A percentile compares a stretch with the other conserved stretches of the same genome.
These are phyloP conservation scores for Synaphobranchus kaupii DNA, from an alignment of 2,797 vertebrate species.

Conservation along the genomic window DNA sequence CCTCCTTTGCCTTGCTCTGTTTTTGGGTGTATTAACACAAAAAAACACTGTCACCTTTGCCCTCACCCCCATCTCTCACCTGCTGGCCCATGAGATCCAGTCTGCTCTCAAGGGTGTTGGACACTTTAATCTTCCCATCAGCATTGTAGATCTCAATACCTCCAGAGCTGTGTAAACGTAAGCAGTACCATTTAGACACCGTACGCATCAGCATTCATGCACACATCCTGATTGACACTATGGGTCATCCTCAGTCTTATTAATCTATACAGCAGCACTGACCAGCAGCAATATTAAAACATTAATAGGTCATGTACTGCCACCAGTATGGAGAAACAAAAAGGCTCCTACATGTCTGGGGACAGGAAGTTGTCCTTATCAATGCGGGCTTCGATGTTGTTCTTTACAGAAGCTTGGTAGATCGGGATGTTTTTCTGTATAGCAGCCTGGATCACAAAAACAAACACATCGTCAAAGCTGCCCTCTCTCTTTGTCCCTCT, in stretches of 20 bases:
- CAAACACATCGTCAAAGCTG: neutral
- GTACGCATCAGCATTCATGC: neutral
- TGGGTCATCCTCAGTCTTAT: neutral
- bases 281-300: neutral
- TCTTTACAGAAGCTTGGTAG: conserved; percentile 89
- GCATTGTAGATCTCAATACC: conserved; percentile 90
- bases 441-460: conserved; percentile 69
- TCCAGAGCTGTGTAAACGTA: conserved; percentile 77
- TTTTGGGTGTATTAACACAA: neutral
- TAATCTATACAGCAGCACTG: neutral
- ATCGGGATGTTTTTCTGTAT: conserved; percentile 87
- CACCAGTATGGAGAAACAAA: neutral
- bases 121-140: conserved; percentile 91
- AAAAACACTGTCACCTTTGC: neutral
- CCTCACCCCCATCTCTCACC: conserved; percentile 64
- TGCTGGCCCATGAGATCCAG: conserved; percentile 97
- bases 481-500: neutral
- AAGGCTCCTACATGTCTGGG: conserved; percentile 81
- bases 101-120: conserved; percentile 94
- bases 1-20: neutral
- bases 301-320: neutral
- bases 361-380: conserved; percentile 88
- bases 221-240: neutral
- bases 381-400: conserved; percentile 84
- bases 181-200: neutral